phyloP scores from a whole-genome alignment of 2,888 invertebrate genomes.

The Mythimna loreyi region DNA sequence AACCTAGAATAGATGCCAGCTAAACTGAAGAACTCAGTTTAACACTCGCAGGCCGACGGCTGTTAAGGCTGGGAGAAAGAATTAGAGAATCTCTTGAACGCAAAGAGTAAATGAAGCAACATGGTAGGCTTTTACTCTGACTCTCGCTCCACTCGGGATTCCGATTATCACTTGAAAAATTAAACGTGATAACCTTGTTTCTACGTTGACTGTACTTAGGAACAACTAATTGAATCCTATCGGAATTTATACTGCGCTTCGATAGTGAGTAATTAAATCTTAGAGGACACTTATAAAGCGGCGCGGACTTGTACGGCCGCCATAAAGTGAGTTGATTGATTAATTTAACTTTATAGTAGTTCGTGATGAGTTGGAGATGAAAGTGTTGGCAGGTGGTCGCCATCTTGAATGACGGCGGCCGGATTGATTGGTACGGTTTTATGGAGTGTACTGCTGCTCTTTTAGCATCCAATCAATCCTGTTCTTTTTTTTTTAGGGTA shows the following conservation, averaged over 20 bases:
- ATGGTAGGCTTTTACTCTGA: no score
- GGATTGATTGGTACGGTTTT: conserved; percentile 36
- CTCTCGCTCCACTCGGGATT: no score
- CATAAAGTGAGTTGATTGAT: conserved; percentile 63
- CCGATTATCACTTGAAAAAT: no score
- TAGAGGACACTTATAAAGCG: conserved; percentile 58
- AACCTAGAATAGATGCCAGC: no score
- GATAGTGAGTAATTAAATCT: conserved; percentile 65
- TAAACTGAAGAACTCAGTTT: no score
- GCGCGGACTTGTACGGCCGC: conserved; percentile 49
- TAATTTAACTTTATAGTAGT: conserved; percentile 66
- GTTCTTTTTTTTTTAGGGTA: no score
- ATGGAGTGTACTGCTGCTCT: conserved; percentile 14
- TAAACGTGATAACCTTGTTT: background rate
- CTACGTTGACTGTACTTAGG: background rate
- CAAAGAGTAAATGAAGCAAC: no score
- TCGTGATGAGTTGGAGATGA: conserved; percentile 63
- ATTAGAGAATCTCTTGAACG: no score
- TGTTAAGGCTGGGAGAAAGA: no score
- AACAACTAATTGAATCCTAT: conserved; percentile 54
- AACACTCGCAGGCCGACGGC: no score
- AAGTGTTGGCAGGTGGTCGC: conserved; percentile 60
- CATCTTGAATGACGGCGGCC: conserved; percentile 26
- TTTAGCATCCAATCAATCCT: background rate
- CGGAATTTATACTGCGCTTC: conserved; percentile 58